phyloP scores from a whole-genome alignment of 2,797 vertebrate species.

The Thunnus albacares region DNA sequence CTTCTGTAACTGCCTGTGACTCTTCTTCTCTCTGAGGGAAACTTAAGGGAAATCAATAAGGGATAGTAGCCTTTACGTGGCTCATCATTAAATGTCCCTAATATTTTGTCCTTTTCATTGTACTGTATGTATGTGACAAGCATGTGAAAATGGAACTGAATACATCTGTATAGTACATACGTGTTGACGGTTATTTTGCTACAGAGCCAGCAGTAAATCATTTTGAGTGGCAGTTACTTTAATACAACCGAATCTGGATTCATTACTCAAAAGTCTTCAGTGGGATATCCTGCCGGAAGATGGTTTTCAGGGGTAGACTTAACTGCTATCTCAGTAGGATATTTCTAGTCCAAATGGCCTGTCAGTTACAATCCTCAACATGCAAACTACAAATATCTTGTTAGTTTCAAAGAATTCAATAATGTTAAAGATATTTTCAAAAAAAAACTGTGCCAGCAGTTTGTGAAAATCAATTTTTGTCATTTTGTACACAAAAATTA shows the following conservation, averaged over 20 bases:
- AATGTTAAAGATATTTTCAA: neutral
- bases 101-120: constrained; percentile 15
- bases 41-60: constrained; percentile 20
- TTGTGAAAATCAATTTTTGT: constrained; percentile 22
- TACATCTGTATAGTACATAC: neutral
- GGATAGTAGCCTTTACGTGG: neutral
- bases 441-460: constrained; percentile 26
- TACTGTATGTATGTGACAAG: neutral
- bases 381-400: constrained; percentile 4
- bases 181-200: neutral
- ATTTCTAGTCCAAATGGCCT: no score
- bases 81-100: neutral
- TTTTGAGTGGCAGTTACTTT: neutral
- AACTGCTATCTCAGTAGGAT: neutral
- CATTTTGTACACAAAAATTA: constrained; percentile 24
- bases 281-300: neutral
- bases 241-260: constrained; percentile 1
- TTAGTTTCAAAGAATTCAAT: constrained; percentile 17
- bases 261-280: neutral
- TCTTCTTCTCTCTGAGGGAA: neutral
- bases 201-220: neutral
- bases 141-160: neutral
- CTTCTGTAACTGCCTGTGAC: constrained; percentile 9
- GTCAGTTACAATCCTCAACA: neutral
- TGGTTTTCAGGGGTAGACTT: constrained; percentile 7